Evolutionary conservation across 2,888 invertebrate species (phyloP), one percentile per base, ranked within the genome.

Genomic region (Platerodrilus igneus): DNA sequence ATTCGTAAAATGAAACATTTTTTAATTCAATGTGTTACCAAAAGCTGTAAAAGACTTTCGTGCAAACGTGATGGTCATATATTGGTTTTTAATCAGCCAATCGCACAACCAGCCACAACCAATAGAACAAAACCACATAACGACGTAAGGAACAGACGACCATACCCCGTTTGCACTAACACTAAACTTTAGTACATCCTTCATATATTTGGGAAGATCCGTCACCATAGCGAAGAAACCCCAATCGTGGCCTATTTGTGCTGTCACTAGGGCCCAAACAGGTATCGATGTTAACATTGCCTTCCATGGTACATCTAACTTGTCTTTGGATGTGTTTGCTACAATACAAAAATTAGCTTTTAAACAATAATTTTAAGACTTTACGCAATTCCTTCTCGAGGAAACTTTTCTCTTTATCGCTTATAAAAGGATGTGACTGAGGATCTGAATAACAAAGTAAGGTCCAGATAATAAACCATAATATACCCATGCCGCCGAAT

Each of bases 221-320:
- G 81, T 81, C 13, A 82, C 76, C 76, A 83, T 78, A 3, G 81
- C 81, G 61, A 79, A 82, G 58, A 82, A 79, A 2, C 81, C 81
- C 77, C 80, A 83, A 55, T 81, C 80, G 62, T 82, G 82, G 2
- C 79, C 79, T 44, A 79, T 70, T 72, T 85, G 84, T 45, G 86
- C 86, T 28, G 76, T 76, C 6, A 86, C 77, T 11, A 87, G 61
- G 0, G 86, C 86, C 76, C 84, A 80, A 36, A 87, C 69, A 0
- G 86, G 84, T 2, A 77, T 71, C 1, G 81, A 86, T 39, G 72
- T 81, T n/a, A 83, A 66, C 30, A 88, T 83, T 0, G 73, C 72
- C 53, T 71, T 75, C 85, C 86, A 87, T 13, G 46, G 46, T 10
- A 46, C 42, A 2, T n/a, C 13, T 14, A 40, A 36, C 8, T 36